phyloP scores from a whole-genome alignment of 2,797 vertebrate genomes.

The Clarias fuscus region DNA sequence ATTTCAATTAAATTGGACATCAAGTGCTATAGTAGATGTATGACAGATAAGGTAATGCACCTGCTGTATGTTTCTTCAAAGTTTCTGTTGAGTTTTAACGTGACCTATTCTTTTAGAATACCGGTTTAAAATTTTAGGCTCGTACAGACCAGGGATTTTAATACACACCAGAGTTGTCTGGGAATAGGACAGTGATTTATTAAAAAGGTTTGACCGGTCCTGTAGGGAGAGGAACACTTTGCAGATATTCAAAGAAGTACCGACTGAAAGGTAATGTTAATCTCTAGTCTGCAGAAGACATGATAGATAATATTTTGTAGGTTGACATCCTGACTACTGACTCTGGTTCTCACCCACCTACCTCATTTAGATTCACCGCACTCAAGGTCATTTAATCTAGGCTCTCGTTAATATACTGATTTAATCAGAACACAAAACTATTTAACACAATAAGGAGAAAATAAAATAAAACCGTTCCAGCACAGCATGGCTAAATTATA shows the following conservation, averaged over 20 bases:
- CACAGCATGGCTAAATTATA: background rate
- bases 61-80: background rate
- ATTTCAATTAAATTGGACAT: background rate
- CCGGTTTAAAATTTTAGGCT: background rate
- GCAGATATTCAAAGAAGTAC: background rate
- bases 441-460: too few relatives aligned
- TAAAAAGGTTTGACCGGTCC: conserved; percentile 4
- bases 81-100: background rate
- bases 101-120: conserved; percentile 5
- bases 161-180: conserved; percentile 13
- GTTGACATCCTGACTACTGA: too few relatives aligned
- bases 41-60: background rate
- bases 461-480: too few relatives aligned
- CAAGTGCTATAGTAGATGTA: background rate
- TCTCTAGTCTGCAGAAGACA: background rate
- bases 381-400: background rate
- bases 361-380: background rate
- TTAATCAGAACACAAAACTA: background rate
- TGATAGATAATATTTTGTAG: background rate
- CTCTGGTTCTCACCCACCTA: background rate
- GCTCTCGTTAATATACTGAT: background rate
- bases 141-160: conserved; percentile 14
- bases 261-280: conserved; percentile 8
- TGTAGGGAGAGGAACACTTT: background rate
- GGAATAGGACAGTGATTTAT: conserved; percentile 18